phyloP scores from a whole-genome alignment of 2,113 vertebrate genomes.

The Pollimyrus isidori region DNA sequence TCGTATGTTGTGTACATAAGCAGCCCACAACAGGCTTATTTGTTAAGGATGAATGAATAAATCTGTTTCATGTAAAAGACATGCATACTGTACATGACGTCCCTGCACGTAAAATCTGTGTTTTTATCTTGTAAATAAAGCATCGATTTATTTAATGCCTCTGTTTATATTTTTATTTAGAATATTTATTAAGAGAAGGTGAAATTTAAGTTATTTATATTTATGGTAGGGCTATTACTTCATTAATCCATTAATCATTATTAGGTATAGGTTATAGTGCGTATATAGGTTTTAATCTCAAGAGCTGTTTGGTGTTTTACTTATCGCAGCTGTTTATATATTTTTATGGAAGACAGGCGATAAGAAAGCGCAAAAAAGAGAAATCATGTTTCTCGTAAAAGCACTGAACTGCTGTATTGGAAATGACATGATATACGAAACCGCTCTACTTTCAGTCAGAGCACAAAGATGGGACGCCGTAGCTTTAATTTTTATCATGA shows the following conservation, averaged over 20 bases:
- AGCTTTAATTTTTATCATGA: background rate
- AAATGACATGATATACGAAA: background rate
- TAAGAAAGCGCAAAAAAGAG: background rate
- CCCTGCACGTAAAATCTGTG: background rate
- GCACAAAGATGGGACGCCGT: too few relatives aligned
- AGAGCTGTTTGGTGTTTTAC: background rate
- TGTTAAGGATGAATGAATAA: background rate
- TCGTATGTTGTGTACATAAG: background rate
- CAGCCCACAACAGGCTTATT: background rate
- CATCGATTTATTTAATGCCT: background rate
- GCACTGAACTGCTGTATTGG: background rate
- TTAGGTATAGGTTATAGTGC: too few relatives aligned
- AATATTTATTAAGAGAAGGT: background rate
- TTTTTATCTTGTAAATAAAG: conserved; percentile 16
- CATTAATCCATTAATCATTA: background rate
- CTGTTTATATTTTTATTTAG: background rate
- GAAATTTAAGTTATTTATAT: background rate
- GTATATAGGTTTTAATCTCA: background rate
- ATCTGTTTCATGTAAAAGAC: background rate
- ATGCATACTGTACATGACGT: background rate
- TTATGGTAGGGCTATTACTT: background rate
- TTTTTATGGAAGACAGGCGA: background rate
- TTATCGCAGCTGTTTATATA: background rate
- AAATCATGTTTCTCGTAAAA: background rate
- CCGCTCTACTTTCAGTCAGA: background rate